Evolutionary conservation across 2,797 vertebrate species (phyloP).

Genomic region (Sebastes diaconus): DNA sequence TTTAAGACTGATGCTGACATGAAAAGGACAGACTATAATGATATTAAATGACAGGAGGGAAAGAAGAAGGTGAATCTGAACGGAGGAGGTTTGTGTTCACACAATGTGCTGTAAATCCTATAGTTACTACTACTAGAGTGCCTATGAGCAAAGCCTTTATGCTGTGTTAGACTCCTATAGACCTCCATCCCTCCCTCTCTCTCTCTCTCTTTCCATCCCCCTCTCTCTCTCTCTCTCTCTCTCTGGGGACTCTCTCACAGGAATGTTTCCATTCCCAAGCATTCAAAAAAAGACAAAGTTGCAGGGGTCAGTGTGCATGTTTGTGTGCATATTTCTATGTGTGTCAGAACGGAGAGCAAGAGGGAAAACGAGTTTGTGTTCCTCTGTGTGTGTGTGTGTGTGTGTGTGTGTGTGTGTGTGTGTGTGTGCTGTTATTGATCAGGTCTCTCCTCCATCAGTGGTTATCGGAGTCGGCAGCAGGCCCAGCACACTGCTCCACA

Average conservation of each 20-base stretch:
- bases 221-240: conserved; percentile 16
- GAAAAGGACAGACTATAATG: conserved; percentile 7
- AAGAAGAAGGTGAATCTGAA: not conserved
- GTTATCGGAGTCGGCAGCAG: no score
- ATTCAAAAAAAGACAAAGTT: conserved; percentile 60
- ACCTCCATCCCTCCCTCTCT: conserved; percentile 1
- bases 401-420: not conserved
- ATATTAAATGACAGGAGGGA: not conserved
- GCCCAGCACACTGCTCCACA: no score
- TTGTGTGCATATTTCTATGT: not conserved
- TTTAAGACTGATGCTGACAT: conserved; percentile 48
- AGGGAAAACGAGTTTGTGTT: not conserved
- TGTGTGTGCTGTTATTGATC: no score
- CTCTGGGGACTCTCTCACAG: conserved; percentile 65
- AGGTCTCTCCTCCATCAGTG: no score
- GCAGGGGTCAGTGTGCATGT: conserved; percentile 58
- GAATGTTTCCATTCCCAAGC: conserved; percentile 81
- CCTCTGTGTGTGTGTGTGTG: not conserved
- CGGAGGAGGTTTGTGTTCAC: not conserved
- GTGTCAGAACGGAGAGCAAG: not conserved
- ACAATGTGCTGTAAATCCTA: not conserved
- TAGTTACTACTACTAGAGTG: not conserved
- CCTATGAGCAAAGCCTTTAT: conserved; percentile 9
- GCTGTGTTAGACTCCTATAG: conserved; percentile 2
- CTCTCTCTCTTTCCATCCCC: conserved; percentile 32